phyloP scores from a whole-genome alignment of 2,113 vertebrate species.

The Bettongia penicillata region DNA sequence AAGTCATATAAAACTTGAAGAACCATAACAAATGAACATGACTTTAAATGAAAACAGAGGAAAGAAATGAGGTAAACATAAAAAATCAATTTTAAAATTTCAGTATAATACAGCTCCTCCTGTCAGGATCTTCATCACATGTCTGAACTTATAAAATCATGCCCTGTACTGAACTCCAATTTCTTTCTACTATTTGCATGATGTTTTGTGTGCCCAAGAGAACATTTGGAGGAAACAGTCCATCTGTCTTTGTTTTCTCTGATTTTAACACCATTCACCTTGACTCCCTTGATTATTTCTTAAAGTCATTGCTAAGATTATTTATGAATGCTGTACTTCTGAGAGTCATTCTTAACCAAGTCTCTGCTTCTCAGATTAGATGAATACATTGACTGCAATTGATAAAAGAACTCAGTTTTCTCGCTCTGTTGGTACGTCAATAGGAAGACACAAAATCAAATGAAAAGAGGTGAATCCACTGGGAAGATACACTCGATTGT shows the following conservation, averaged over 20 bases:
- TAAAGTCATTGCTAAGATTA: constrained; percentile 52
- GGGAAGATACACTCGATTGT: constrained; percentile 17
- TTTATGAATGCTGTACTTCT: constrained; percentile 29
- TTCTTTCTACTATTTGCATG: constrained; percentile 30
- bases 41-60: background rate
- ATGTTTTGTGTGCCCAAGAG: constrained; percentile 50
- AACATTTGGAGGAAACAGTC: constrained; percentile 65
- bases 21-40: background rate
- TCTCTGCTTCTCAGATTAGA: constrained; percentile 17
- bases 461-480: background rate
- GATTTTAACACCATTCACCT: constrained; percentile 66
- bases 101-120: background rate
- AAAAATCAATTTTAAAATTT: background rate
- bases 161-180: background rate
- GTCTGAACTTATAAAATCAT: background rate
- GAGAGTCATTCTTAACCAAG: background rate
- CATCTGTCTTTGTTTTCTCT: constrained; percentile 72
- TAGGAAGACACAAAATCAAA: background rate
- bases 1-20: background rate
- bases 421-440: background rate
- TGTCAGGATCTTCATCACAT: background rate
- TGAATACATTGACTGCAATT: background rate
- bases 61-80: background rate
- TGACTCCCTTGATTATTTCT: constrained; percentile 32
- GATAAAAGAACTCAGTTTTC: constrained; percentile 11